Conservation (phyloP, 2,113 vertebrate genomes). For the Atherinomorus stipes region DNA sequence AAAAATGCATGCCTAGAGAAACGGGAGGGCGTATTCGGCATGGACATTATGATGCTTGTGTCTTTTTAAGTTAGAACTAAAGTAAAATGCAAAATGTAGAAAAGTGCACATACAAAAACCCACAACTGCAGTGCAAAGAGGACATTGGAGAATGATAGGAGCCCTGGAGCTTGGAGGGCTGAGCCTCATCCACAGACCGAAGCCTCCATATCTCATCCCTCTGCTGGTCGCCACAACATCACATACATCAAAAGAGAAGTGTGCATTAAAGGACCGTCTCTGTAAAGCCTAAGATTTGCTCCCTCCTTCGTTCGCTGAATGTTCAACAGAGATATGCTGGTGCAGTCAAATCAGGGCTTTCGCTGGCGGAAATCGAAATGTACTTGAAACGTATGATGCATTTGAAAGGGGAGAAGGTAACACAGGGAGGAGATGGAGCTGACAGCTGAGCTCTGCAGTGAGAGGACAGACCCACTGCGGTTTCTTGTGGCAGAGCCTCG, state of each 20-base stretch:
- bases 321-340: conserved; percentile 18
- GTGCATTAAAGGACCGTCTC: conserved; percentile 19
- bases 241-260: conserved; percentile 28
- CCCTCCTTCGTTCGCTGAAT: conserved; percentile 6
- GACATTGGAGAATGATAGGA: conserved; percentile 14
- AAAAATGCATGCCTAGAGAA: conserved; percentile 32
- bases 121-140: conserved; percentile 15
- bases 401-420: conserved; percentile 11
- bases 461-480: conserved; percentile 44
- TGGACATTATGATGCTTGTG: conserved; percentile 36
- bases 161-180: conserved; percentile 2
- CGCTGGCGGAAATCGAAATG: conserved; percentile 23
- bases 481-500: conserved; percentile 29
- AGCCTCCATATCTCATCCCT: conserved; percentile 11
- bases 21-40: conserved; percentile 22
- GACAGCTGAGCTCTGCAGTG: conserved; percentile 43
- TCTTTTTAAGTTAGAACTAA: conserved; percentile 32
- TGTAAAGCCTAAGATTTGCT: conserved; percentile 25
- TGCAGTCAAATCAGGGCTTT: conserved; percentile 11
- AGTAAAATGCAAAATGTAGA: conserved; percentile 16
- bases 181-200: conserved; percentile 14
- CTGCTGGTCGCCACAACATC: conserved; percentile 25
- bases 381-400: conserved; percentile 15
- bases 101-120: conserved; percentile 19
- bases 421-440: conserved; percentile 13